Conservation (phyloP, 2,797 vertebrate genomes). For the Poeciliopsis presidionis region DNA sequence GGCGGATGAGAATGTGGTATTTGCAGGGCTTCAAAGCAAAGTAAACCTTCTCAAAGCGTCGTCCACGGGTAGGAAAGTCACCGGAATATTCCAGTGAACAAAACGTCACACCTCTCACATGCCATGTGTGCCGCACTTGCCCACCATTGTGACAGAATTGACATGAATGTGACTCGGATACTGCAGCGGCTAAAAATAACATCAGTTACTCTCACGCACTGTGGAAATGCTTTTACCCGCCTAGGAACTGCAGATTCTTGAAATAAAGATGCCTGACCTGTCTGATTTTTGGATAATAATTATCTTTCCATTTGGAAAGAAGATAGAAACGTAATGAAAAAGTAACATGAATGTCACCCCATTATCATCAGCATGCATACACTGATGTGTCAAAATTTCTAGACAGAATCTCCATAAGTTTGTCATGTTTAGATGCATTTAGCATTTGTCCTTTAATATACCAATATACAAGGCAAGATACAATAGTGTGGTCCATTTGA, state of each 20-base stretch:
- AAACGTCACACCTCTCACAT: neutral
- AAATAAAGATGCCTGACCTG: neutral
- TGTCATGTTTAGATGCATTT: neutral
- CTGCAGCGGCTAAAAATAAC: neutral
- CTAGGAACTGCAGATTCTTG: neutral
- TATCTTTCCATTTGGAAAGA: neutral
- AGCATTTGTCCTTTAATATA: neutral
- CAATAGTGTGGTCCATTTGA: neutral
- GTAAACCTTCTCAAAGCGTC: slow-evolving; percentile 87
- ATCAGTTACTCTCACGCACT: neutral
- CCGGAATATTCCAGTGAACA: neutral
- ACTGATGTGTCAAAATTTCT: neutral
- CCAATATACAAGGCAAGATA: neutral
- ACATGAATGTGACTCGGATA: neutral
- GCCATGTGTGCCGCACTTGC: neutral
- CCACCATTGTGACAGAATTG: neutral
- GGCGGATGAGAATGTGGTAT: slow-evolving; percentile 83
- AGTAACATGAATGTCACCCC: neutral
- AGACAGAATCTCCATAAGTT: neutral
- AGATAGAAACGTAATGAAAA: neutral
- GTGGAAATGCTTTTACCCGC: neutral
- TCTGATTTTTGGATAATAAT: neutral
- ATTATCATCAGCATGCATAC: neutral
- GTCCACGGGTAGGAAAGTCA: slow-evolving; percentile 79
- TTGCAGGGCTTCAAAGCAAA: slow-evolving; percentile 78